These are phyloP conservation scores for Huso huso DNA, from an alignment of 2,797 vertebrate genomes.

Conservation along the genomic window DNA sequence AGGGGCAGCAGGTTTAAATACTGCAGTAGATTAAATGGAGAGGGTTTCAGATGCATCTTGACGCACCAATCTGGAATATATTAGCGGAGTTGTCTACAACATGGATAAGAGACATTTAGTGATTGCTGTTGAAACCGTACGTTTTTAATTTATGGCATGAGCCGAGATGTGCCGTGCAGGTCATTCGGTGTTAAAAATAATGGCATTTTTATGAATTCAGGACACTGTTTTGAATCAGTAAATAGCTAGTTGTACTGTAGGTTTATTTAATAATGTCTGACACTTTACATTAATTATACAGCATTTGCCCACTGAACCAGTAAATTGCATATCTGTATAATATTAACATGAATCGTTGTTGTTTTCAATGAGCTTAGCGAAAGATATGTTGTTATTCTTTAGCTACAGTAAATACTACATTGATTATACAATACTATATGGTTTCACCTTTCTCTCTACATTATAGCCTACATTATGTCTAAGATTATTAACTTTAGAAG, in stretches of 20 bases:
- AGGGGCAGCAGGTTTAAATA: constrained; percentile 22
- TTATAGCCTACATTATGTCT: too few species aligned
- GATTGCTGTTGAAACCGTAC: not conserved
- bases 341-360: too few species aligned
- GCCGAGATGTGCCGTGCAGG: not conserved
- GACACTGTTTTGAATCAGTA: not conserved
- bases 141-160: constrained; percentile 13
- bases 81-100: constrained; percentile 9
- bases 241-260: not conserved
- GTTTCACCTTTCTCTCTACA: too few species aligned
- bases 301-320: too few species aligned
- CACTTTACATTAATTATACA: too few species aligned
- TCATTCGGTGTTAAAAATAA: not conserved
- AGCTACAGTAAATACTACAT: too few species aligned
- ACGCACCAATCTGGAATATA: constrained; percentile 6
- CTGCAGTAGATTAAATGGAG: constrained; percentile 17
- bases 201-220: constrained; percentile 1
- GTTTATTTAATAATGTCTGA: too few species aligned
- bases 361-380: too few species aligned
- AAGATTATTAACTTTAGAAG: too few species aligned
- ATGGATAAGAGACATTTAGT: constrained; percentile 12
- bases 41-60: constrained; percentile 10
- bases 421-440: too few species aligned
- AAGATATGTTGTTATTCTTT: too few species aligned
- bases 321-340: too few species aligned